Conservation (phyloP, 2,888 invertebrate genomes). For the Gymnocheta viridis region DNA sequence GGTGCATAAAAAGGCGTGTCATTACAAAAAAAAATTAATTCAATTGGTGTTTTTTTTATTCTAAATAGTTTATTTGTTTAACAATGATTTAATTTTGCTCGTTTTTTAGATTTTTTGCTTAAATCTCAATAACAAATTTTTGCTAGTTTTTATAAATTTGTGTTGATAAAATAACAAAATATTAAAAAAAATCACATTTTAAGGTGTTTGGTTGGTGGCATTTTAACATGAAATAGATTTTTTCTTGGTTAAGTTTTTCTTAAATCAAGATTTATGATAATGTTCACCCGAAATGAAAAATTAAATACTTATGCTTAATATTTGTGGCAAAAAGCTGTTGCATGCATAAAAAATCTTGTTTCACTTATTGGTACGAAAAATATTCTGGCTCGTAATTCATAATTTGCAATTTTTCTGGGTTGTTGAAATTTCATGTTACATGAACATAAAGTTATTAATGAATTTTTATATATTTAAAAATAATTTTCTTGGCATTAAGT, state of each 20-base stretch:
- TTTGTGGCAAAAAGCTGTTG: slow-evolving; percentile 37
- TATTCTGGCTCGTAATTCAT: slow-evolving; percentile 33
- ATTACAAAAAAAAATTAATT: slow-evolving; percentile 60
- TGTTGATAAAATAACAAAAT: slow-evolving; percentile 53
- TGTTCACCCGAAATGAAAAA: slow-evolving; percentile 65
- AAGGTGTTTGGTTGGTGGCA: slow-evolving; percentile 68
- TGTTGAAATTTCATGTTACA: slow-evolving; percentile 57
- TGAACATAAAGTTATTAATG: slow-evolving; percentile 62
- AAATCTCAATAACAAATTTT: slow-evolving; percentile 63
- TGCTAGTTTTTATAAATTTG: slow-evolving; percentile 59
- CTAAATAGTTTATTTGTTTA: slow-evolving; percentile 67
- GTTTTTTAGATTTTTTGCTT: slow-evolving; percentile 40
- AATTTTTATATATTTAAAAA: slow-evolving; percentile 60
- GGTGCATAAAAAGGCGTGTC: slow-evolving; percentile 66
- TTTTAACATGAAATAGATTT: slow-evolving; percentile 59
- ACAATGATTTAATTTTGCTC: slow-evolving; percentile 68
- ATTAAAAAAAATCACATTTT: slow-evolving; percentile 30
- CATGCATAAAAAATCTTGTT: slow-evolving; percentile 54
- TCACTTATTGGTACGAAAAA: slow-evolving; percentile 32
- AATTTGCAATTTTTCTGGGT: slow-evolving; percentile 59
- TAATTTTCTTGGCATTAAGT: slow-evolving; percentile 68
- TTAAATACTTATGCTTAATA: slow-evolving; percentile 50
- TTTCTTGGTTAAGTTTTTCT: slow-evolving; percentile 36
- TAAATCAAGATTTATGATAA: slow-evolving; percentile 70
- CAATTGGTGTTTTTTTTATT: slow-evolving; percentile 54